Base-by-base conservation (phyloP, 1,140 invertebrate genomes). In the Sycophila sp. region DNA sequence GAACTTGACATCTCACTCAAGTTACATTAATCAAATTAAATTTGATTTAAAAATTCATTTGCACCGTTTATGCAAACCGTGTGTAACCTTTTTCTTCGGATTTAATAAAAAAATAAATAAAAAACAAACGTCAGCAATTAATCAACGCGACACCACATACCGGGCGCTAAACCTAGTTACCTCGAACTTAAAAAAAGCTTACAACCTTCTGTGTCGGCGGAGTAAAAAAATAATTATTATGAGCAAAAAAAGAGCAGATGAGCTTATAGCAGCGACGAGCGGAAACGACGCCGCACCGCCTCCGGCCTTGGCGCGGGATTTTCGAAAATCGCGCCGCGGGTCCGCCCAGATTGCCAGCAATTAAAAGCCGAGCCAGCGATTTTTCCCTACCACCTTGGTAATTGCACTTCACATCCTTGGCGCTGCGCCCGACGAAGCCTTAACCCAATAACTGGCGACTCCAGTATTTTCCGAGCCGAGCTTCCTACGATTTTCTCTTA, bases 341-440 rank as follows among this genome's bases (percentile, higher is more conserved):
- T 34, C 28, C 38, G 53, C 17, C n/a, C 28, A 59, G 59, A 68
- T 68, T 68, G 53, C 55, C 42, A 30, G 8, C 55, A 59, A 68
- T 68, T 59, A 68, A 68, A 68, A 68, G 17, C 66, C 55, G 42
- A 15, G 38, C 24, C 28, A 8, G 51, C 17, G 24, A 56, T 24
- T 22, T 66, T 67, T 24, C 17, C 38, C 17, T 56, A 30, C 15
- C 5, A 1, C n/a, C 28, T 26, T 22, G 17, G 15, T 49, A 47
- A 63, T 64, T 34, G 5, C 22, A 36, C 5, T 22, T 5, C 26
- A 22, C 42, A 22, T 62, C 40, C 59, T 40, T 62, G 32, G 13
- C 32, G 10, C 26, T n/a, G 15, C 1, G 17, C 17, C 32, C 15
- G 49, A 26, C 8, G 32, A 26, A 58, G n/a, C 53, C 53, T 58